Evolutionary conservation across 2,113 vertebrate species (phyloP).

Genomic region (Tympanuchus pallidicinctus): DNA sequence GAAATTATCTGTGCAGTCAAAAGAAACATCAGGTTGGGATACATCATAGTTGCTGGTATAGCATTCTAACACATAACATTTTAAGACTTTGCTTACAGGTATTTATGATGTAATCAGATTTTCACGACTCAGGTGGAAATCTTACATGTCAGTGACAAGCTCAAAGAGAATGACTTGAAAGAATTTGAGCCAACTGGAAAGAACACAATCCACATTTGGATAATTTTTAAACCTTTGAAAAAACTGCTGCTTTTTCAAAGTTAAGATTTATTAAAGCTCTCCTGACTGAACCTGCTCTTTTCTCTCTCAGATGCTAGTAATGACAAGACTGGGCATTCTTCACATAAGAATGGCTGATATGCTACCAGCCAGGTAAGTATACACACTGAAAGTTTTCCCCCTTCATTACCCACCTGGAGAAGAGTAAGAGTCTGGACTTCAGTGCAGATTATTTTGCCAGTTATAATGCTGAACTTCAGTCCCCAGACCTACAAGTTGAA

Average conservation of each 20-base stretch:
- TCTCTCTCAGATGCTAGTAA: background rate
- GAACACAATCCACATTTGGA: background rate
- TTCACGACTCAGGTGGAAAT: background rate
- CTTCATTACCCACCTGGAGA: background rate
- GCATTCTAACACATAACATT: background rate
- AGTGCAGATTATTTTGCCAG: background rate
- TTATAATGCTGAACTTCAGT: background rate
- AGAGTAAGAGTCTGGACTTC: background rate
- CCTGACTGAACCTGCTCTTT: background rate
- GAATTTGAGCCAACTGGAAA: background rate
- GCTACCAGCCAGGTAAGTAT: background rate
- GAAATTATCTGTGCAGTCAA: background rate
- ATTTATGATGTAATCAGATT: background rate
- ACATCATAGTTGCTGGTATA: background rate
- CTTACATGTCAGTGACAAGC: background rate
- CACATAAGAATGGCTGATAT: background rate
- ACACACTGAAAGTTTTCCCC: background rate
- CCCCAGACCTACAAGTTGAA: background rate
- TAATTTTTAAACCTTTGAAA: background rate
- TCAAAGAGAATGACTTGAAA: background rate
- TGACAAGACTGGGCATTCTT: background rate
- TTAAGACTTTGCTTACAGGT: background rate
- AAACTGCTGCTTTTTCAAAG: background rate
- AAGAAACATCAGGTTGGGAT: background rate
- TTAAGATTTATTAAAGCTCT: background rate